Percentiles rank a stretch among this genome's conserved stretches.
Evolutionary conservation across 2,888 invertebrate species (phyloP).

Genomic region (Aradus depressus): DNA sequence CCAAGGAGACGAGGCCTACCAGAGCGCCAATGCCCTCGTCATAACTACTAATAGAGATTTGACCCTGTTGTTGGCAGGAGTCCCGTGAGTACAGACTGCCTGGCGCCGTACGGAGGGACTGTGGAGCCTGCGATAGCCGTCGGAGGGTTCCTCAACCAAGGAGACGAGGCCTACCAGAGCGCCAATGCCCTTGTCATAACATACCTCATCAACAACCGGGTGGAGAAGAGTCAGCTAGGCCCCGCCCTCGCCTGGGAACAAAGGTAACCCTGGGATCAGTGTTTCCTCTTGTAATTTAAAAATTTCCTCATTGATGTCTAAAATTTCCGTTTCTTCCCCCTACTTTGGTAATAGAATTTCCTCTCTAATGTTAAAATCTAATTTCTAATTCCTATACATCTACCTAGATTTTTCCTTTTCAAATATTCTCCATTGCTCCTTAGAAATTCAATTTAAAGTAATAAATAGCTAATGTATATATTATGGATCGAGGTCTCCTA

Average conservation of each 20-base stretch:
- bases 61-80: no score
- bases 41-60: no score
- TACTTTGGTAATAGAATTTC: background rate
- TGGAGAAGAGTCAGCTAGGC: constrained; percentile 45
- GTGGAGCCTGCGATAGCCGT: constrained; percentile 71
- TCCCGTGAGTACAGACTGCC: constrained; percentile 51
- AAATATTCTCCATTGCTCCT: no score
- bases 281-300: no score
- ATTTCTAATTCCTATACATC: background rate
- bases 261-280: no score
- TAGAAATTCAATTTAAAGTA: no score
- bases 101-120: constrained; percentile 79
- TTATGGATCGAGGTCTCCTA: no score
- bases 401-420: background rate
- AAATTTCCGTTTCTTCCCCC: no score
- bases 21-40: constrained; percentile 46
- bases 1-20: constrained; percentile 39
- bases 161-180: constrained; percentile 40
- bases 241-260: constrained; percentile 65
- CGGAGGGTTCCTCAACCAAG: constrained; percentile 57
- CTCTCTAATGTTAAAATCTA: background rate
- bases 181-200: constrained; percentile 55
- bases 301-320: constrained; percentile 1
- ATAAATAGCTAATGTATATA: no score
- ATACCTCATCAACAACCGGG: constrained; percentile 61